These are phyloP conservation scores for Adela reaumurella DNA, from an alignment of 2,888 invertebrate genomes.

Conservation along the genomic window DNA sequence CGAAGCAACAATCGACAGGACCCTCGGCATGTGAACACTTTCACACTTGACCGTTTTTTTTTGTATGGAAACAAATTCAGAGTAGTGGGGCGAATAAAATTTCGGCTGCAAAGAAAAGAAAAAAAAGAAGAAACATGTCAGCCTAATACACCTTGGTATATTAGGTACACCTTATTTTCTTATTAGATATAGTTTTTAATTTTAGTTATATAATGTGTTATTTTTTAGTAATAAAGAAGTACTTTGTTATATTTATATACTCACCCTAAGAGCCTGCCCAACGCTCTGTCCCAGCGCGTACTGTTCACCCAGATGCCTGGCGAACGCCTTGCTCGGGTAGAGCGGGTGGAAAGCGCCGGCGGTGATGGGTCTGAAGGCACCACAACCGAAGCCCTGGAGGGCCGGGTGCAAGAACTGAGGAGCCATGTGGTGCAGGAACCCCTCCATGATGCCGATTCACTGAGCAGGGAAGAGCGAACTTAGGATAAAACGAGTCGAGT, in stretches of 20 bases:
- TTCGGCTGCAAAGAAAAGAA: not conserved
- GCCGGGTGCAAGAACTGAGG: slow-evolving; percentile 53
- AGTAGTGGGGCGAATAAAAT: not conserved
- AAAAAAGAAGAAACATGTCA: not conserved
- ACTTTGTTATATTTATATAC: not conserved
- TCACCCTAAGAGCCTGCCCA: slow-evolving; percentile 45
- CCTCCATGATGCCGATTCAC: slow-evolving; percentile 32
- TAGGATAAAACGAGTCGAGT: too few species aligned
- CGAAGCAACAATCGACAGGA: too few species aligned
- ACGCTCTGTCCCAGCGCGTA: slow-evolving; percentile 49
- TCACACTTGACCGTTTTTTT: too few species aligned
- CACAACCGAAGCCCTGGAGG: slow-evolving; percentile 50
- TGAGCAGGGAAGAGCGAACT: too few species aligned
- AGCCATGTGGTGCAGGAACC: slow-evolving; percentile 52
- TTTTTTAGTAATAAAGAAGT: too few species aligned
- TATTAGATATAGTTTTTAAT: too few species aligned
- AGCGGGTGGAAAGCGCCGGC: slow-evolving; percentile 46
- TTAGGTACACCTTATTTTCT: too few species aligned
- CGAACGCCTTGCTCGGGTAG: slow-evolving; percentile 49
- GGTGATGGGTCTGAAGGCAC: slow-evolving; percentile 44
- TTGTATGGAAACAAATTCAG: not conserved
- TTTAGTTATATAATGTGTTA: too few species aligned
- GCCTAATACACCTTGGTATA: too few species aligned
- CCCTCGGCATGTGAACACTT: too few species aligned
- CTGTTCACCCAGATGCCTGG: slow-evolving; percentile 47